Evolutionary conservation across 2,113 vertebrate genomes (phyloP).

Genomic region (Galeopterus variegatus): DNA sequence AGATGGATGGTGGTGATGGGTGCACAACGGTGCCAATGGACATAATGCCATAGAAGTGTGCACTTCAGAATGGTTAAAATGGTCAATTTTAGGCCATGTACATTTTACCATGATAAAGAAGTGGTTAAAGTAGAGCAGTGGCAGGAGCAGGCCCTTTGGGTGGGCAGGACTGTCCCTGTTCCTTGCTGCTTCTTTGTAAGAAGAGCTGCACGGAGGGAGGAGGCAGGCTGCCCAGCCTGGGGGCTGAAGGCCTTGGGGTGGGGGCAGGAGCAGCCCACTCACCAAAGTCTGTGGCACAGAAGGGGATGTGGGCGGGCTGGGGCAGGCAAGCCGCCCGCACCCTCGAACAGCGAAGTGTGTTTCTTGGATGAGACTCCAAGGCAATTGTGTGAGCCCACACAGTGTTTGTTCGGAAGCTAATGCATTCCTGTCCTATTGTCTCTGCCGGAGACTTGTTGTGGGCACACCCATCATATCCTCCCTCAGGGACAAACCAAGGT

Average conservation of each 20-base stretch:
- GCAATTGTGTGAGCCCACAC: conserved; percentile 80
- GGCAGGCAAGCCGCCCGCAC: conserved; percentile 74
- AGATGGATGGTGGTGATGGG: background rate
- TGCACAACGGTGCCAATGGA: fast-evolving
- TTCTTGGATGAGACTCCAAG: conserved; percentile 84
- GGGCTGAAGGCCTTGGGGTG: background rate
- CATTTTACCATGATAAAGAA: background rate
- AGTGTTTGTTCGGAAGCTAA: conserved; percentile 84
- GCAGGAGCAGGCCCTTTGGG: background rate
- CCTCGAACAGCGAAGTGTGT: conserved; percentile 75
- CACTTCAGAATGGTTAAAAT: background rate
- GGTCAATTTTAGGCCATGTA: background rate
- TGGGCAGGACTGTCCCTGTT: background rate
- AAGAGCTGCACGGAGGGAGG: fast-evolving
- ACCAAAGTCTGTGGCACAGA: conserved; percentile 56
- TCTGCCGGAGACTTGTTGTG: conserved; percentile 79
- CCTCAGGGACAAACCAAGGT: conserved; percentile 79
- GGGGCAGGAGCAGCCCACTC: background rate
- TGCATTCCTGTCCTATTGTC: conserved; percentile 85
- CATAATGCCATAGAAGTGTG: background rate
- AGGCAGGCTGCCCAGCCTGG: background rate
- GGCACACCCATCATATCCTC: conserved; percentile 85
- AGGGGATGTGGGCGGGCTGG: conserved; percentile 74
- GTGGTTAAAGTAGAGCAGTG: background rate
- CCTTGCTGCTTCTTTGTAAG: background rate